These are phyloP conservation scores for Psittacula cyanocephala DNA, from an alignment of 2,113 vertebrate genomes.

Conservation along the genomic window DNA sequence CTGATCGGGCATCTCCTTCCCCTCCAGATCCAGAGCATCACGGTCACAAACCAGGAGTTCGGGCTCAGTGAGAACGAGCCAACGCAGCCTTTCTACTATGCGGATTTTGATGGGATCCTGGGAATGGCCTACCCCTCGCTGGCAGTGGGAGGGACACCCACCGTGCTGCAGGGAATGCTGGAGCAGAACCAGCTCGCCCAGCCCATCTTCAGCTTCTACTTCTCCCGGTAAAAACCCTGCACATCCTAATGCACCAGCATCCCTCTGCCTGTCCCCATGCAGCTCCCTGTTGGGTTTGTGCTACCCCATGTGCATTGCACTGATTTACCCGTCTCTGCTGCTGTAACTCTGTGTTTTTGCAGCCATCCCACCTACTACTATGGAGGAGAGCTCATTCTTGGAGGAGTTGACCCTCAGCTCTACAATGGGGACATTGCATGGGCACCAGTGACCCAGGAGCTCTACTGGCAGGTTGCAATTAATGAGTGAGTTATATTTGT, in stretches of 20 bases:
- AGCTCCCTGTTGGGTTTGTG: rapidly evolving
- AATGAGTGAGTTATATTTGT: constrained; percentile 57
- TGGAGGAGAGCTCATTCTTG: constrained; percentile 70
- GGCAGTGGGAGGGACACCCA: background rate
- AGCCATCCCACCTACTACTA: constrained; percentile 55
- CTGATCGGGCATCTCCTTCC: background rate
- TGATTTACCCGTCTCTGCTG: background rate
- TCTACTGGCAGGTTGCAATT: constrained; percentile 71
- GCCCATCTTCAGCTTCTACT: constrained; percentile 75
- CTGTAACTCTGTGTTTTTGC: background rate
- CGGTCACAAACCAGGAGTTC: constrained; percentile 75
- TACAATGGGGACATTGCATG: constrained; percentile 59
- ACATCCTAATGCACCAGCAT: rapidly evolving
- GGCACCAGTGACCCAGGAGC: constrained; percentile 56
- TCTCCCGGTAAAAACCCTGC: constrained; percentile 18
- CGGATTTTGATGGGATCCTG: constrained; percentile 71
- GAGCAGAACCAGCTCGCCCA: constrained; percentile 61
- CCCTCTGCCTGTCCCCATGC: background rate
- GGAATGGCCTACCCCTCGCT: constrained; percentile 68
- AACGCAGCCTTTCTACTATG: constrained; percentile 61
- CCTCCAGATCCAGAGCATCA: constrained; percentile 74
- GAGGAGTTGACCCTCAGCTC: constrained; percentile 31
- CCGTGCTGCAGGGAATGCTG: constrained; percentile 49
- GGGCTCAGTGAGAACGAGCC: constrained; percentile 73
- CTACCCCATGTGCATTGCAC: rapidly evolving